Evolutionary conservation across 2,113 vertebrate species (phyloP), one percentile per base, ranked within the genome.

Genomic region (Epinephelus cyanopodus): DNA sequence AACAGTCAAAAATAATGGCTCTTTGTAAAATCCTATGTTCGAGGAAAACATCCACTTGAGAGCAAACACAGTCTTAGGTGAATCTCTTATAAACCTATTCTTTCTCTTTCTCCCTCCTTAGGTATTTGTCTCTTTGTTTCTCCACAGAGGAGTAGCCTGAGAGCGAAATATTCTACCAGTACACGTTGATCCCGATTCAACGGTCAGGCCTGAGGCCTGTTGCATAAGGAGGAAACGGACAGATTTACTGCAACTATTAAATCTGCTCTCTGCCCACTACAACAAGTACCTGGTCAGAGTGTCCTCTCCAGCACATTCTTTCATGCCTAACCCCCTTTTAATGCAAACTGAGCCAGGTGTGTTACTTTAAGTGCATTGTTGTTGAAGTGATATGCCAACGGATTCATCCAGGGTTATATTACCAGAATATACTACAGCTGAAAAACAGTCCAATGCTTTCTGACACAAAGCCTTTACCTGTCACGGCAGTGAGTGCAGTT

Each of bases 181-280:
- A 47, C 62, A 74, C 2, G 47, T 66, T 42, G 61, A 84, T 76
- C 42, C 57, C 53, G 73, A 39, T 33, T 23, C 73, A 83, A 27
- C 27, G 9, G 23, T 60, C 62, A 76, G 73, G 66, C 58, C 63
- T 19, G 6, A 72, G 39, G 76, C 72, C 61, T 45, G 79, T 15
- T 65, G 71, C 65, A 73, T 65, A 45, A 86, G 77, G 42, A 74
- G 66, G 70, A 74, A 47, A 57, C n/a, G 50, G 57, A 62, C 9
- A 47, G 50, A 89, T 85, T 83, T 79, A 87, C 57, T 33, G 33
- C 42, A 33, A 73, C 42, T 42, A 29, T 42, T 81, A 37, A 83
- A 85, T 27, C 73, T 77, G 37, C 21, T 17, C 37, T 60, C 42
- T 56, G 50, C 57, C 52, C 52, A 68, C 65, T 19, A 21, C 81